phyloP scores from a whole-genome alignment of 2,797 vertebrate genomes.

The Ptychadena robeensis region DNA sequence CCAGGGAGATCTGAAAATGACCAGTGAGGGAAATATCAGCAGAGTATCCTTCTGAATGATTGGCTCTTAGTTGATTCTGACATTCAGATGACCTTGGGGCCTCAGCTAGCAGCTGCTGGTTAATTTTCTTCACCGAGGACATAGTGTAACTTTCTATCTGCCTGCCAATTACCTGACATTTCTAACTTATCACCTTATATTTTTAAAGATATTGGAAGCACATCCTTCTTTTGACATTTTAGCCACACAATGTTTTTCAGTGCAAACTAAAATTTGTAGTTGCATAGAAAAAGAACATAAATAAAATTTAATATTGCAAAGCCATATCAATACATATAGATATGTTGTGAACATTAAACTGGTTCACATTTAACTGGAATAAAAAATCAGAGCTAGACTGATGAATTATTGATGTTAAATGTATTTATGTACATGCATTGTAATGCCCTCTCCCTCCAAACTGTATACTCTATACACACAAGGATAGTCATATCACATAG shows the following conservation, averaged over 20 bases:
- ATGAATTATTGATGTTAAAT: no score
- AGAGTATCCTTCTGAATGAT: constrained; percentile 90
- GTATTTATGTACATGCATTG: no score
- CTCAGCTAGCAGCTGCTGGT: constrained; percentile 83
- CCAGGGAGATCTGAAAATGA: constrained; percentile 79
- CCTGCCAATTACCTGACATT: constrained; percentile 87
- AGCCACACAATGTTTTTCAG: constrained; percentile 67
- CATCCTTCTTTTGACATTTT: constrained; percentile 78
- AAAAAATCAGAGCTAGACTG: no score
- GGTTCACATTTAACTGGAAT: no score
- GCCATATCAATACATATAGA: no score
- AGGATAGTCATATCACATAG: no score
- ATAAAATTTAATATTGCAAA: no score
- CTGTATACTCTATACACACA: no score
- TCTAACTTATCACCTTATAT: constrained; percentile 85
- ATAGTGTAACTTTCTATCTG: constrained; percentile 86
- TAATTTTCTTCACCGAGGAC: constrained; percentile 86
- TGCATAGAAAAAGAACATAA: not conserved
- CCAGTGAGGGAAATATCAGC: constrained; percentile 83
- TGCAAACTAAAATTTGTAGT: not conserved
- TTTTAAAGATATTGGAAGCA: constrained; percentile 82
- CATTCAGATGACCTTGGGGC: constrained; percentile 92
- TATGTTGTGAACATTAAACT: no score
- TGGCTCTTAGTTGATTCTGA: constrained; percentile 89
- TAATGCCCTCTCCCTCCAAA: no score